phyloP scores from a whole-genome alignment of 2,888 invertebrate species.

The Clitarchus hookeri region DNA sequence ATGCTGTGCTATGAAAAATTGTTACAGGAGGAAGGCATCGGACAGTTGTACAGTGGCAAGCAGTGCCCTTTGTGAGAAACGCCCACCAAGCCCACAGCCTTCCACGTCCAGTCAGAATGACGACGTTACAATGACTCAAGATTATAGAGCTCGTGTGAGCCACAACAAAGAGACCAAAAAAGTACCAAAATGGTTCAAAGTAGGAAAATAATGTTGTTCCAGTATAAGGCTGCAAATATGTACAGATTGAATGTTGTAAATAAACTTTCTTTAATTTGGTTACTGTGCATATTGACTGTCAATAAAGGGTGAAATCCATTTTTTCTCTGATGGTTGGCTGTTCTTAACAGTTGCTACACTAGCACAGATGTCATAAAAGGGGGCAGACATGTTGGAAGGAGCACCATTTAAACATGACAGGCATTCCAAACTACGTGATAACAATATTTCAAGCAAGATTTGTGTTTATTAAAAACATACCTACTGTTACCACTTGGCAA shows the following conservation, averaged over 20 bases:
- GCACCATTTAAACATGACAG: too few species aligned
- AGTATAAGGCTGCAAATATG: not conserved
- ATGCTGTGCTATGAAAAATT: too few species aligned
- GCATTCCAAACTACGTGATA: too few species aligned
- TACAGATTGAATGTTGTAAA: not conserved
- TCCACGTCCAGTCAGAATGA: not conserved
- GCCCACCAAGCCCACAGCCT: conserved; percentile 7
- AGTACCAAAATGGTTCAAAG: conserved; percentile 2
- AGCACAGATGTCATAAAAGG: too few species aligned
- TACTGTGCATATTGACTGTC: not conserved
- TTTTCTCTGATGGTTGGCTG: too few species aligned
- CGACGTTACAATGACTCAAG: not conserved
- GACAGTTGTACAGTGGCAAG: not conserved
- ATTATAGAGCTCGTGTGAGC: not conserved
- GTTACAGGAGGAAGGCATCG: not conserved
- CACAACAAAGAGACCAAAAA: not conserved
- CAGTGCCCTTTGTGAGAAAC: not conserved
- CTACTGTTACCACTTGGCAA: too few species aligned
- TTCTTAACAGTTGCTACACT: too few species aligned
- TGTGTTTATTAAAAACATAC: too few species aligned
- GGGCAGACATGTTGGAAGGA: too few species aligned
- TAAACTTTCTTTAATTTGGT: not conserved
- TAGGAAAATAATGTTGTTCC: not conserved
- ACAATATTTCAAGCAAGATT: too few species aligned
- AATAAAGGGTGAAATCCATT: too few species aligned